Conservation (phyloP, 2,113 vertebrate genomes). For the Notechis scutatus region DNA sequence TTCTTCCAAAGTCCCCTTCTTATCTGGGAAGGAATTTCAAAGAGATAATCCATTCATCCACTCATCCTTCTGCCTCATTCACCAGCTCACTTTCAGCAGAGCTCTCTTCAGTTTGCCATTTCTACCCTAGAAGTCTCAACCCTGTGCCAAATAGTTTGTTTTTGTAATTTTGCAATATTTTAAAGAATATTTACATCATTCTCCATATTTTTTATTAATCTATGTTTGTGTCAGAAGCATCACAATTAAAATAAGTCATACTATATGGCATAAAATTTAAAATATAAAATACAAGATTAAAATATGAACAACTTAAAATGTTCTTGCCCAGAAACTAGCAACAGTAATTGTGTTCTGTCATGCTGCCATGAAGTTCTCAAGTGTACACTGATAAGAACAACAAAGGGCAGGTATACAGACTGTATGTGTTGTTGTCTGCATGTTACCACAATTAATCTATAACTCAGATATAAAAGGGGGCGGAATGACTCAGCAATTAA, state of each 20-base stretch:
- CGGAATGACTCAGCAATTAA: neutral
- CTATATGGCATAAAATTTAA: too few relatives aligned
- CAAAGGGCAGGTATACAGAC: neutral
- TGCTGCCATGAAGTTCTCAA: neutral
- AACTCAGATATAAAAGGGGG: neutral
- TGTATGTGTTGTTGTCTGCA: neutral
- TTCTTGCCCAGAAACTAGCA: too few relatives aligned
- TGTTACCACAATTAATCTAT: neutral
- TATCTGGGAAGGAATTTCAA: neutral
- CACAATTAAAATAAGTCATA: neutral
- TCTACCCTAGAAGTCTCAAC: neutral
- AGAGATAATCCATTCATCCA: neutral
- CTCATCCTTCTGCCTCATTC: neutral
- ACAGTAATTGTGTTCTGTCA: neutral
- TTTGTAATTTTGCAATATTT: neutral
- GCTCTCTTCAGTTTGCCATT: neutral
- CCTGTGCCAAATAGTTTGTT: neutral
- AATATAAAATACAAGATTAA: too few relatives aligned
- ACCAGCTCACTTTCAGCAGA: neutral
- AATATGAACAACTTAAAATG: too few relatives aligned
- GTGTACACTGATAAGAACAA: neutral
- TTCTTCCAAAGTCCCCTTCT: neutral
- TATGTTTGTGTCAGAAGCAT: neutral
- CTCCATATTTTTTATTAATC: neutral
- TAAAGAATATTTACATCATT: neutral